A percentile compares a stretch with the other conserved stretches of the same genome.
Evolutionary conservation across 2,113 vertebrate species (phyloP).

Genomic region (Calypte anna): DNA sequence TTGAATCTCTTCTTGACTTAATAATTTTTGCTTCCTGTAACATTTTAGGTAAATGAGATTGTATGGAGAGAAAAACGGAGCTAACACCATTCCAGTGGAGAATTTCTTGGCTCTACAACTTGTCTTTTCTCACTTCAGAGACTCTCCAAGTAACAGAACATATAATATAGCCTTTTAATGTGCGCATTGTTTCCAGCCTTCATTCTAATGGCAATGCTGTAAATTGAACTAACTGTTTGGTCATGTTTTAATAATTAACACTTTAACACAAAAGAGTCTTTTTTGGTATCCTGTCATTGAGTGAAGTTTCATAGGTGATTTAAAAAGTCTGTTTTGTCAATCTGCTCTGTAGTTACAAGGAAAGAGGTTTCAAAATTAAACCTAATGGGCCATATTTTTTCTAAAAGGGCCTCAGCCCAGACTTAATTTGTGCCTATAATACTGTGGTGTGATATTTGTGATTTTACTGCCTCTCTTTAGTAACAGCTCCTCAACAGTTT

Average conservation of each 20-base stretch:
- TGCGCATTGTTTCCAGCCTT: conserved; percentile 45
- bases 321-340: conserved; percentile 59
- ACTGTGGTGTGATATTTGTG: not conserved
- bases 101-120: conserved; percentile 22
- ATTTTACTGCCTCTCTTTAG: not conserved
- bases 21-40: conserved; percentile 9
- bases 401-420: not conserved
- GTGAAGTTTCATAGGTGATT: conserved; percentile 47
- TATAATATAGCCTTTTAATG: conserved; percentile 52
- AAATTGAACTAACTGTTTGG: conserved; percentile 33
- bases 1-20: not conserved
- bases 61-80: not conserved
- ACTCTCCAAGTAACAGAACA: conserved; percentile 55
- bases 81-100: conserved; percentile 6
- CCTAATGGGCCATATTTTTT: not conserved
- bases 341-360: not conserved
- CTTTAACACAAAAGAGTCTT: conserved; percentile 51
- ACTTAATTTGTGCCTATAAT: conserved; percentile 14
- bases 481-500: not conserved
- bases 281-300: conserved; percentile 51
- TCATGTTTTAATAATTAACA: conserved; percentile 69
- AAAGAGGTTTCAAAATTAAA: conserved; percentile 54
- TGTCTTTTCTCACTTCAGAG: conserved; percentile 59
- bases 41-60: conserved; percentile 41
- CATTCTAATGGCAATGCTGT: conserved; percentile 28